These are phyloP conservation scores for Cotesia typhae DNA, from an alignment of 1,140 invertebrate species.

Conservation along the genomic window DNA sequence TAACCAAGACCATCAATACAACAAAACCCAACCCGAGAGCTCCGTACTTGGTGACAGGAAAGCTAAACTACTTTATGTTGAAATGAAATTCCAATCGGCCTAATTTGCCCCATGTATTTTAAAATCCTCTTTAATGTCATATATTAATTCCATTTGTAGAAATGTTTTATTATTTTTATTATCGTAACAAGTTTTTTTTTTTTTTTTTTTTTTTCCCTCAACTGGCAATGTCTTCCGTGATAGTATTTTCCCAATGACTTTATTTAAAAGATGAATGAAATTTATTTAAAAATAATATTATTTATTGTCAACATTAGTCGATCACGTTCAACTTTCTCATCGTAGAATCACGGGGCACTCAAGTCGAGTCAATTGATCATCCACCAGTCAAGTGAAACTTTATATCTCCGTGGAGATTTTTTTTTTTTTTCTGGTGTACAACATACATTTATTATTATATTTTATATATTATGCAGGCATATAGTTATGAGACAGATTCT, in stretches of 20 bases:
- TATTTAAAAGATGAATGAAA: too few relatives aligned
- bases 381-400: slow-evolving; percentile 19
- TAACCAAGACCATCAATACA: slow-evolving; percentile 11
- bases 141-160: too few relatives aligned
- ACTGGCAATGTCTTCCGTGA: too few relatives aligned
- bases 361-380: slow-evolving; percentile 4
- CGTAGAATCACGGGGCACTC: background rate
- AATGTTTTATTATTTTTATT: too few relatives aligned
- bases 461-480: background rate
- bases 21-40: slow-evolving; percentile 30
- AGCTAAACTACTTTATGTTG: slow-evolving; percentile 43
- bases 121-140: too few relatives aligned
- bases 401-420: background rate
- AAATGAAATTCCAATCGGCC: slow-evolving; percentile 46
- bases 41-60: slow-evolving; percentile 56
- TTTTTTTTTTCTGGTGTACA: background rate
- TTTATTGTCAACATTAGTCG: slow-evolving; percentile 14
- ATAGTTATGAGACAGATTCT: background rate
- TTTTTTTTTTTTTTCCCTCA: background rate
- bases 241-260: too few relatives aligned
- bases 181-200: too few relatives aligned
- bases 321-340: slow-evolving; percentile 32
- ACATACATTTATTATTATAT: too few relatives aligned
- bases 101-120: background rate
- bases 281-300: too few relatives aligned